Conservation (phyloP, 2,797 vertebrate genomes). For the Menidia menidia region DNA sequence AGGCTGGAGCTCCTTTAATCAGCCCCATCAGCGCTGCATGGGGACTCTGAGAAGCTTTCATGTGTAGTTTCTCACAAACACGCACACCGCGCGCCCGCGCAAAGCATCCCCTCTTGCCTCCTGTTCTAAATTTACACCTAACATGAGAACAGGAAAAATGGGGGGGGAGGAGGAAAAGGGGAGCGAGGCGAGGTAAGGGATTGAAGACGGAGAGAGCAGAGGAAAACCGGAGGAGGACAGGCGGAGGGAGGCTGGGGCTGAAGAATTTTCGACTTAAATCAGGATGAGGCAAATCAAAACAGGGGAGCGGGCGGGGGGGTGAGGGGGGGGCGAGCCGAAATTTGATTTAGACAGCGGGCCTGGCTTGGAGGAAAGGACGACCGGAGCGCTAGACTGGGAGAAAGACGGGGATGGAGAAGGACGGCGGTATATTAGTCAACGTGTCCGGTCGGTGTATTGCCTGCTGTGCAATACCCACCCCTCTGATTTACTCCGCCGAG, state of each 20-base stretch:
- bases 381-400: slow-evolving; percentile 48
- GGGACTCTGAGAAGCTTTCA: slow-evolving; percentile 77
- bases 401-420: slow-evolving; percentile 65
- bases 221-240: slow-evolving; percentile 10
- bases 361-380: slow-evolving; percentile 41
- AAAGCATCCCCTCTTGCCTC: slow-evolving; percentile 76
- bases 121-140: slow-evolving; percentile 84
- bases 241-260: slow-evolving; percentile 19
- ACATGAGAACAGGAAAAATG: slow-evolving; percentile 71
- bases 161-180: slow-evolving; percentile 53
- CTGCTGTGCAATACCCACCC: slow-evolving; percentile 82
- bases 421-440: slow-evolving; percentile 80
- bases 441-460: slow-evolving; percentile 82
- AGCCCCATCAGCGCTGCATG: slow-evolving; percentile 75
- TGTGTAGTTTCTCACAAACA: slow-evolving; percentile 57
- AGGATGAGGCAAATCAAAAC: slow-evolving; percentile 39
- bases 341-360: slow-evolving; percentile 61
- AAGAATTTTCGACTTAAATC: slow-evolving; percentile 42
- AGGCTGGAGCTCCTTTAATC: slow-evolving; percentile 80
- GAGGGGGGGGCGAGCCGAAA: slow-evolving; percentile 48
- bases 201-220: slow-evolving; percentile 4
- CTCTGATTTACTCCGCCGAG: slow-evolving; percentile 81
- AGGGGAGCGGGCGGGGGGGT: slow-evolving; percentile 19
- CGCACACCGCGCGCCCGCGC: slow-evolving; percentile 32
- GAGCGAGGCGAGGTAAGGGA: slow-evolving; percentile 22